phyloP scores from a whole-genome alignment of 2,113 vertebrate genomes.

The Atractosteus spatula region DNA sequence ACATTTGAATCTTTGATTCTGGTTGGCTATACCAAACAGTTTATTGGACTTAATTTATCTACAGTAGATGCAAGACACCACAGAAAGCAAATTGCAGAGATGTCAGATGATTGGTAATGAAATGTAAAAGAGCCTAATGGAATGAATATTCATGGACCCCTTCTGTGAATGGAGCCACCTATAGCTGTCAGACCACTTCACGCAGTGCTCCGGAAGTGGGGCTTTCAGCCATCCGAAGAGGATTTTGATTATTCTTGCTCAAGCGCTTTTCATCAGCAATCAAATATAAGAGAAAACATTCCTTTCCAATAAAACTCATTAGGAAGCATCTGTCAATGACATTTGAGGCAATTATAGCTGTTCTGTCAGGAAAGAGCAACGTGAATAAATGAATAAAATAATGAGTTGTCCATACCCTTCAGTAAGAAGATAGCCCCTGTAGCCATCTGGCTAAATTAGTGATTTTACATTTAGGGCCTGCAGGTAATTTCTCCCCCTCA shows the following conservation, averaged over 20 bases:
- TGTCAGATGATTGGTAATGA: constrained; percentile 14
- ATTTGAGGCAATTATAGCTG: constrained; percentile 15
- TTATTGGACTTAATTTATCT: constrained; percentile 4
- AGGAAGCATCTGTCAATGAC: constrained; percentile 19
- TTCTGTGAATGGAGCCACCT: constrained; percentile 2
- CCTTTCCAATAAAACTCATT: constrained; percentile 20
- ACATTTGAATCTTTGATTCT: not conserved
- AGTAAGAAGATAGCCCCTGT: not conserved
- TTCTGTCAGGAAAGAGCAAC: not conserved
- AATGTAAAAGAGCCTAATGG: not conserved
- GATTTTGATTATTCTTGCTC: constrained; percentile 3
- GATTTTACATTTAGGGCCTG: no score
- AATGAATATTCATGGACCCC: constrained; percentile 13
- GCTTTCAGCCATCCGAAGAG: constrained; percentile 4
- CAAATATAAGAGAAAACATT: constrained; percentile 16
- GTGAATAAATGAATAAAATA: constrained; percentile 13
- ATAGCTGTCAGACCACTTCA: not conserved
- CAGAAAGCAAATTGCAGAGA: constrained; percentile 7
- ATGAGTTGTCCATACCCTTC: constrained; percentile 13
- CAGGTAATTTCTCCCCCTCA: no score
- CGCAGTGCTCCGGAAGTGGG: not conserved
- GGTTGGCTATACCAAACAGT: not conserved
- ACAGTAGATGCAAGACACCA: not conserved
- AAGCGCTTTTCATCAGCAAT: constrained; percentile 12
- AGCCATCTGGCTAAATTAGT: not conserved